Evolutionary conservation across 2,888 invertebrate genomes (phyloP), one percentile per base, ranked within the genome.

Genomic region (Dryadula phaetusa): DNA sequence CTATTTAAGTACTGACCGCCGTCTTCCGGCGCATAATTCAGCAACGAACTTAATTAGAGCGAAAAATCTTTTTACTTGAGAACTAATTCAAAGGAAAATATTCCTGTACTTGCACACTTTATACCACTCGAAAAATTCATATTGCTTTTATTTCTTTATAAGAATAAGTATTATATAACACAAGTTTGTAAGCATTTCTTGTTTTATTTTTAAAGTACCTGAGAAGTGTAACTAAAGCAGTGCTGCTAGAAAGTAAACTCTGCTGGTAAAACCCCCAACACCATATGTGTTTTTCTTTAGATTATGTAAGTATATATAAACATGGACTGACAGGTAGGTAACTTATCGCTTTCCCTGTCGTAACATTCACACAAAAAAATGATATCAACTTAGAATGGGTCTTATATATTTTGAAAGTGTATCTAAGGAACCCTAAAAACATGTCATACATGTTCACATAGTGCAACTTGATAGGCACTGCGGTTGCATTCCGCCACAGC

Each of bases 391-490:
- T 37, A 37, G 37, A 7, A 32, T 3, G 8, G 1, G 22, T 54
- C 2, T 54, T 22, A 37, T 34, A 54, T 6, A 34, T 40, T 54
- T 54, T 14, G 8, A 56, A 56, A 37, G n/a, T 16, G 10, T 18
- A 14, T 28, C 14, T 14, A n/a, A 12, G 49, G 58, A 32, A 40
- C 49, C 22, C 49, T 60, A 52, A 67, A 60, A 64, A 60, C 64
- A 61, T 60, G 60, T 53, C 60, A 32, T 62, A 54, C 44, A 47
- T 64, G 63, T 65, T 69, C 46, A 58, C 44, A 62, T 64, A 70
- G 74, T 74, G 79, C 75, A 79, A 81, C 77, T 70, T 56, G 77
- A 80, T 72, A 74, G 68, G 62, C 58, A 47, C 32, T 78, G 80
- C 68, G 80, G 81, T 77, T 73, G 75, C 79, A 78, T 78, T 77